Base-by-base conservation (phyloP, 2,888 invertebrate genomes). In the Miltochrista miniata region DNA sequence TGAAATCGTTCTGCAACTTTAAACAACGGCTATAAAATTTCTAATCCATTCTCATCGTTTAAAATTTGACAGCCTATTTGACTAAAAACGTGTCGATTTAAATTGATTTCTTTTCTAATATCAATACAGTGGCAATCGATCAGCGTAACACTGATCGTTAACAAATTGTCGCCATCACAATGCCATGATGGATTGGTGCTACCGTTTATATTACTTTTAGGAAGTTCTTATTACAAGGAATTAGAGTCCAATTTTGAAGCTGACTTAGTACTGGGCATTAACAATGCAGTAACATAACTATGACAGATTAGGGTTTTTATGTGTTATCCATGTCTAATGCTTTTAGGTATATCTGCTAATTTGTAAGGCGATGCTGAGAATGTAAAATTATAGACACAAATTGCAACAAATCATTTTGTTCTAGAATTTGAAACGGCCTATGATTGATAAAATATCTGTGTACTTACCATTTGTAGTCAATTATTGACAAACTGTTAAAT, bases 161-260 rank as follows among this genome's bases (percentile, higher is more conserved):
- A 70, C 67, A 68, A 66, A 70, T 67, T 68, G 61, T 64, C 56
- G 59, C 52, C 58, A 57, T 58, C 51, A 63, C 49, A 65, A 64
- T 51, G 54, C 48, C 14, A 54, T 81, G 84, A 84, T 80, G 46
- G 76, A 84, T 83, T 59, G 56, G 43, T 66, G 74, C 72, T 74
- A 76, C 76, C 65, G 71, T 71, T 73, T 68, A 51, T 48, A 68
- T 65, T 61, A 50, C 40, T 43, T 38, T 12, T 30, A 51, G 46
- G 31, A 29, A 0, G 11, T 31, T 42, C 48, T 24, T 61, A 53
- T 52, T 31, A 14, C 40, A 57, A 49, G 8, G 54, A 0, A 0
- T 0, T 59, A 64, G 29, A 38, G 52, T 55, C 42, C 37, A 49
- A 35, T 3, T 34, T 58, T 1, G 37, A 2, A 35, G 8, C 0